Evolutionary conservation across 2,113 vertebrate species (phyloP), one percentile per base, ranked within the genome.

Genomic region (Cebus imitator): DNA sequence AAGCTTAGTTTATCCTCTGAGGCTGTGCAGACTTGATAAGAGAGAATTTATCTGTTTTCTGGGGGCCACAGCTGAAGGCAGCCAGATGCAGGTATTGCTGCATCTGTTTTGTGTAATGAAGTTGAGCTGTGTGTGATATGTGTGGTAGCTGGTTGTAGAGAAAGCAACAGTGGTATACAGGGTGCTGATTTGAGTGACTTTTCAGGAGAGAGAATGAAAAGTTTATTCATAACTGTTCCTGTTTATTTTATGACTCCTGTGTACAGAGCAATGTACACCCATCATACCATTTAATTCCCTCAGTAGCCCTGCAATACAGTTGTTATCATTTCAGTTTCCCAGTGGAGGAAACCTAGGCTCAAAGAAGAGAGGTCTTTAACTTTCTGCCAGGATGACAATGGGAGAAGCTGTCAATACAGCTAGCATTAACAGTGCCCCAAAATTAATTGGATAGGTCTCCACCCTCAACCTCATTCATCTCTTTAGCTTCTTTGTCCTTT

Each of bases 1-100:
- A 85, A 88, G 23, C n/a, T 78, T 73, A 88, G 45, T 85, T 50
- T 89, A 86, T 94, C 55, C 18, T 82, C 45, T 93, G 82, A 87
- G 88, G 52, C 70, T 86, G 40, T 21, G 9, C 16, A 35, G 20
- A 14, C 52, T 52, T 72, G 20, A 35, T 37, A 52, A 79, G 58
- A 86, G 76, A 76, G 4, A 61, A 8, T 58, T 72, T 57, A 25
- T 58, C 14, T 91, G 12, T 79, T 92, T 30, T 35, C 20, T 1
- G 30, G 73, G 61, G 73, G 30, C n/a, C 50, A 21, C 3, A 72
- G 82, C 16, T 61, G 64, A 20, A 78, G 78, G 80, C 72, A 80
- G 87, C 8, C 9, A 43, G 20, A 5, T 2, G 6, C 25, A 73
- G 25, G 13, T 12, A 2, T 11, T 27, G 73, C 40, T 88, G 37